Percentiles rank a stretch among this genome's conserved stretches.
These are phyloP conservation scores for Physella acuta DNA, from an alignment of 1,140 invertebrate genomes.

Conservation along the genomic window DNA sequence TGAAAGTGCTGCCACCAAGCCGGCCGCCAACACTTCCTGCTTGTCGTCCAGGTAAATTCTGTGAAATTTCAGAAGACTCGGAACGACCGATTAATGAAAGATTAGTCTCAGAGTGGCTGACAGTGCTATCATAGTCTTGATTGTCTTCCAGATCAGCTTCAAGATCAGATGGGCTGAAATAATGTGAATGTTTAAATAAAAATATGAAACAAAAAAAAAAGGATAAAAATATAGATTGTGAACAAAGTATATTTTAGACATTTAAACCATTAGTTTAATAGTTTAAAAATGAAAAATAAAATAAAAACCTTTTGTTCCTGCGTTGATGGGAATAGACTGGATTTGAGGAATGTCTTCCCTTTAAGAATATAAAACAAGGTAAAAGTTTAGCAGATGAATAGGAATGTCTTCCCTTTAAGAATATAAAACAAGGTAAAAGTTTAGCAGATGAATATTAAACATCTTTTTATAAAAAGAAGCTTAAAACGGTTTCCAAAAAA, in stretches of 20 bases:
- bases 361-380: conserved; percentile 10
- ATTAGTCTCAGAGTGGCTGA: conserved; percentile 58
- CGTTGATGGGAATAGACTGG: conserved; percentile 10
- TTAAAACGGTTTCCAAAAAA: too few relatives aligned
- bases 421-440: too few relatives aligned
- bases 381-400: too few relatives aligned
- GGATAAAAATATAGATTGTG: too few relatives aligned
- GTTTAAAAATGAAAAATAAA: not conserved
- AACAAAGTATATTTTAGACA: not conserved
- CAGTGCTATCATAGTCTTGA: conserved; percentile 62
- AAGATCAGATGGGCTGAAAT: conserved; percentile 66
- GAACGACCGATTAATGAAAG: conserved; percentile 53
- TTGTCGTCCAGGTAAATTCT: not conserved
- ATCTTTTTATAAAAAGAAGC: conserved; percentile 12
- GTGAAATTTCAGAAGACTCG: conserved; percentile 33
- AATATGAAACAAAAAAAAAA: too few relatives aligned
- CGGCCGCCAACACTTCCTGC: not conserved
- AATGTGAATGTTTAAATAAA: too few relatives aligned
- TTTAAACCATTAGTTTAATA: too few relatives aligned
- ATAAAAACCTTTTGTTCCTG: not conserved
- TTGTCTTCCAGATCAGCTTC: conserved; percentile 71
- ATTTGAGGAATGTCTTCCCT: conserved; percentile 13
- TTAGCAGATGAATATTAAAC: too few relatives aligned
- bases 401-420: conserved; percentile 12
- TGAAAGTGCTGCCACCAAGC: conserved; percentile 3